Base-by-base conservation (phyloP, 2,797 vertebrate genomes). In the Odontamblyopus rebecca region DNA sequence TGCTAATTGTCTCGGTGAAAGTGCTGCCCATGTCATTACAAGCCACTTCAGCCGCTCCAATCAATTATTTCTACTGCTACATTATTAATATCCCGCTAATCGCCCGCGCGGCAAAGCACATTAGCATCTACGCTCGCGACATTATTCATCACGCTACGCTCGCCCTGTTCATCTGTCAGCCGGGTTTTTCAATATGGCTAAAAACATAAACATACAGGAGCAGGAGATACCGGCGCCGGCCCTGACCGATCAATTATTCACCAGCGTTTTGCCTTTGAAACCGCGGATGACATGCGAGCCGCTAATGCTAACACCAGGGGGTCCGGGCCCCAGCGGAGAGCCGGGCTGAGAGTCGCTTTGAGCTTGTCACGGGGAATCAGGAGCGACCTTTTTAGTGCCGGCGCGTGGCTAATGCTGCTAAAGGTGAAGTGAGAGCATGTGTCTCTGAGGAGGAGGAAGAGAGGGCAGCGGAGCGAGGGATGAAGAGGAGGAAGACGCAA, bases 331-430 rank as follows among this genome's bases (percentile, higher is more conserved):
- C 86, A 71, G 74, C 19, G 83, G 89, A 88, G 86, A 76, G 77
- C 72, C 83, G 78, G 86, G 84, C 89, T 89, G 81, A 82, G 68
- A 76, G 83, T 76, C 81, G 82, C 91, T 94, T 93, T 89, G 86
- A 78, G 75, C 80, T 83, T 93, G 93, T 94, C 94, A 93, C 89
- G 89, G 82, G 82, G 82, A 89, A 91, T 94, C 90, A 95, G 74
- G 77, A 68, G 74, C 69, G 84, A 90, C 89, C 90, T 91, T 88
- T 86, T 86, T 82, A 57, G 74, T 77, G 27, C 41, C 41, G 53
- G 64, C 57, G 68, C 68, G 12, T 23, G 29, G 19, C 41, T 57
- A 30, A 69, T 71, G 68, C 68, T 69, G 70, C 64, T 35, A 30
- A 61, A 69, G 87, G 82, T 86, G 77, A 82, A 89, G 88, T 85